Evolutionary conservation across 1,140 invertebrate species (phyloP).

Genomic region (Bactericera cockerelli): DNA sequence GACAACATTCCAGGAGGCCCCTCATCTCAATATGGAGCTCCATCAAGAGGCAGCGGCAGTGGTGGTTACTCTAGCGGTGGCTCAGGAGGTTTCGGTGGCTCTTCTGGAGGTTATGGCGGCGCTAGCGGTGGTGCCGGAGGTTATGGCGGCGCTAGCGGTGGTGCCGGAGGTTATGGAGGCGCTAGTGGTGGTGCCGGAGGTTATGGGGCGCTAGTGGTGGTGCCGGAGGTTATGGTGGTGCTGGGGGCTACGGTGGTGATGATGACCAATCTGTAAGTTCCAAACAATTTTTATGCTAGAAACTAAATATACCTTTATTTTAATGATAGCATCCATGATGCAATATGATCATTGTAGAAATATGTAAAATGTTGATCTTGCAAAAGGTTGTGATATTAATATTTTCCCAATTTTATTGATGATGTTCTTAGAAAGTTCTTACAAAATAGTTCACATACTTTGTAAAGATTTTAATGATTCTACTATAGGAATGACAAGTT

Average conservation of each 20-base stretch:
- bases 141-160: neutral
- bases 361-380: no score
- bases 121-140: neutral
- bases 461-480: no score
- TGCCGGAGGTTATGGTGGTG: slow-evolving; percentile 9
- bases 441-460: no score
- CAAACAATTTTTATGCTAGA: no score
- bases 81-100: neutral
- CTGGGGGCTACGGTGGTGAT: slow-evolving; percentile 9
- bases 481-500: no score
- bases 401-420: no score
- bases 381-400: no score
- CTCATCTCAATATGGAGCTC: neutral
- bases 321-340: no score
- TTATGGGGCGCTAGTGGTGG: slow-evolving; percentile 8
- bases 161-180: neutral
- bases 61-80: neutral
- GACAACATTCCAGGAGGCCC: neutral
- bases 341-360: neutral
- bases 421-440: no score
- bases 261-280: slow-evolving; percentile 14
- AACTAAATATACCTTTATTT: no score
- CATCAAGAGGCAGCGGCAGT: neutral
- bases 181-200: slow-evolving; percentile 6
- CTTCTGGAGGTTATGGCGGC: slow-evolving; percentile 6